Evolutionary conservation across 2,888 invertebrate species (phyloP), one percentile per base, ranked within the genome.

Genomic region (Ommatoiulus sabulosus): DNA sequence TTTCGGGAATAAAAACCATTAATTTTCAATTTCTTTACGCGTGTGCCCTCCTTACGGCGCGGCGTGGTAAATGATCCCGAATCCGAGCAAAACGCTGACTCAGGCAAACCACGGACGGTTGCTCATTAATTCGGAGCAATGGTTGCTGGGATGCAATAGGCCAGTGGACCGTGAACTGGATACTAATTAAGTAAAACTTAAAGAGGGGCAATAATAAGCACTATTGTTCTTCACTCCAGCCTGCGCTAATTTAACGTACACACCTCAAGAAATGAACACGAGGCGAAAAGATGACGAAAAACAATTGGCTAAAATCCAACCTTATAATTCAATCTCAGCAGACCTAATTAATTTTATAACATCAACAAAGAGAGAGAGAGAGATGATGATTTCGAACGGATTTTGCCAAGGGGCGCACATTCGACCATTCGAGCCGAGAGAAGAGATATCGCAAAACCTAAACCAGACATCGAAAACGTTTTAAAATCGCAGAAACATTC

Each of bases 101-200:
- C 63, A 63, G 63, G 63, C 63, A n/a, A 63, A 63, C 63, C 63
- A 63, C 20, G 63, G 63, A 63, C 20, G 63, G 63, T 63, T 63
- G 63, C 63, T 63, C 63, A 63, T 63, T 63, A 63, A 63, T 63
- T 63, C 20, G 8, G 20, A 63, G 63, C 63, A 63, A 63, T 63
- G 63, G 63, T 63, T 63, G 63, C 63, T 20, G 20, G 63, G 63
- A 63, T 63, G 20, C 63, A 20, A 63, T 63, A 63, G 63, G 63
- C 63, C 63, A 63, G 63, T 63, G 63, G 63, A 63, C 63, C 63
- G 63, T 63, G 63, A 63, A 63, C 63, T 63, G 63, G 63, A 63
- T 63, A 63, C 63, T 63, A 63, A 63, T 63, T 63, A 63, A 63
- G 63, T 63, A 63, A 63, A 63, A 63, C 63, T 63, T 63, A 63